Evolutionary conservation across 2,113 vertebrate genomes (phyloP), one percentile per base, ranked within the genome.

Genomic region (Seriola quinqueradiata): DNA sequence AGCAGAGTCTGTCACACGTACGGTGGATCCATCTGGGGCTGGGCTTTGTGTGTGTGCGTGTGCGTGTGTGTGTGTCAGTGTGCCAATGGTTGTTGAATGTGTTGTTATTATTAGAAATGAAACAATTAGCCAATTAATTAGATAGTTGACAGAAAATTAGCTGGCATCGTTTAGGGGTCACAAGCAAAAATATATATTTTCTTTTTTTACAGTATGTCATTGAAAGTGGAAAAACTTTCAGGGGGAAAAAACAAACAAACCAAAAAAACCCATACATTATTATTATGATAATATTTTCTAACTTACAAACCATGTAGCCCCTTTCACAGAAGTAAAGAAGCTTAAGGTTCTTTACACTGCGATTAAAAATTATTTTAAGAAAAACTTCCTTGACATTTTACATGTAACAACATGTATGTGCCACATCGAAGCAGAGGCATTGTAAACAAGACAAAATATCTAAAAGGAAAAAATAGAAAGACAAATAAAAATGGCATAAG

Each of bases 11-110:
- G 70, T 73, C 81, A 58, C 72, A 48, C 38, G 13, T 82, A 36
- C 19, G 64, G 66, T 57, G 25, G 64, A 68, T 82, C 65, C 72
- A 84, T 76, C 69, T 81, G 79, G 59, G 66, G 34, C 75, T 54
- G 19, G 13, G 25, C 32, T 65, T 25, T 59, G 19, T 46, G 55
- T 66, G 58, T 69, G 28, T 66, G 14, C 1, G 19, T 46, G 55
- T 66, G 17, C 50, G 48, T 70, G 68, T 28, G 34, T 70, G 58
- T 34, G 28, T 44, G 40, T 38, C 74, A 59, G 25, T 6, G 8
- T 38, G 50, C 1, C 4, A 61, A 10, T 23, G 17, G 28, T 52
- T 25, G 44, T 40, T 48, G 3, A 52, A 68, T 64, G 25, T 38
- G 14, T 19, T 19, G 40, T 32, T 25, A 14, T 48, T 61, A 42